Conservation (phyloP, 2,797 vertebrate species). For the Acanthopagrus latus region DNA sequence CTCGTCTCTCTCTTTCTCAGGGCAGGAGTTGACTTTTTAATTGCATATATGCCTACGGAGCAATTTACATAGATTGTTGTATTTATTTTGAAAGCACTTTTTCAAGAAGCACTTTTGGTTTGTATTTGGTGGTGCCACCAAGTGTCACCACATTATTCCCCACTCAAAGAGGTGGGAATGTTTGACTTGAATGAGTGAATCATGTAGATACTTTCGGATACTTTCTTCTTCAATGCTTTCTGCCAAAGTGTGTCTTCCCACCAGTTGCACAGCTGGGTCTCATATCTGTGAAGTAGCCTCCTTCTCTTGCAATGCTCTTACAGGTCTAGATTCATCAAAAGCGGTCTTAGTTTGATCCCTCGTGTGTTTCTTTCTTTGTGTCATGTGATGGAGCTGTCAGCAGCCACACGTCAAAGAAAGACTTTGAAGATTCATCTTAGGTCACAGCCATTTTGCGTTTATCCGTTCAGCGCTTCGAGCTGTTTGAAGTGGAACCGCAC, state of each 20-base stretch:
- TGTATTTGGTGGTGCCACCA: constrained; percentile 36
- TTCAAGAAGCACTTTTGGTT: constrained; percentile 72
- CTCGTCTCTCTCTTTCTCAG: constrained; percentile 76
- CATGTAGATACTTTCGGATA: constrained; percentile 64
- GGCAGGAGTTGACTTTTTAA: constrained; percentile 73
- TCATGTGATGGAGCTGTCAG: constrained; percentile 32
- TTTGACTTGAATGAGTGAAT: constrained; percentile 71
- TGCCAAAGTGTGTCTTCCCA: constrained; percentile 82
- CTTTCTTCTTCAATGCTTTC: constrained; percentile 69
- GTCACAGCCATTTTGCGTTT: constrained; percentile 45
- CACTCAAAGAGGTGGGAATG: constrained; percentile 50
- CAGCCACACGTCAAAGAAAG: constrained; percentile 41
- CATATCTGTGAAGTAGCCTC: constrained; percentile 68
- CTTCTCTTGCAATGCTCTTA: constrained; percentile 45
- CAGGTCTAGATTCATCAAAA: constrained; percentile 38
- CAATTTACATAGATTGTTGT: constrained; percentile 62
- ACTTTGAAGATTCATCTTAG: constrained; percentile 54
- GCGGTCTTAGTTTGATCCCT: constrained; percentile 46
- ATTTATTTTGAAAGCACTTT: constrained; percentile 79
- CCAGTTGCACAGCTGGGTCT: constrained; percentile 61
- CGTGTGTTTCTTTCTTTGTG: not conserved
- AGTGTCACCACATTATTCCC: constrained; percentile 40
- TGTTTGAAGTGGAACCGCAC: constrained; percentile 54
- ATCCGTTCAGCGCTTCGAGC: constrained; percentile 40
- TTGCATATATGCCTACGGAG: constrained; percentile 50